Evolutionary conservation across 2,888 invertebrate species (phyloP), one percentile per base, ranked within the genome.

Genomic region (Leucophenga maculata): DNA sequence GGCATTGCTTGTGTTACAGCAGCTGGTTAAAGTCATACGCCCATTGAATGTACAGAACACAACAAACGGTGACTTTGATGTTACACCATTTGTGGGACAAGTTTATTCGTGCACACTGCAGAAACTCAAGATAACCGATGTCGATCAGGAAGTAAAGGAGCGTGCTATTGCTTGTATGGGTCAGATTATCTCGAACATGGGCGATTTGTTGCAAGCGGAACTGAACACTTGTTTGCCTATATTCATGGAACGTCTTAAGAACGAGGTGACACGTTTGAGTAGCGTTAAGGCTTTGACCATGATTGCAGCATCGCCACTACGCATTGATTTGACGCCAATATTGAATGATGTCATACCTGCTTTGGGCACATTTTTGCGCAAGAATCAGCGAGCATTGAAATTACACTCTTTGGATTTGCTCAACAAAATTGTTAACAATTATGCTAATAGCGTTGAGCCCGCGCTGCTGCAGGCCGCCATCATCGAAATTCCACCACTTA

Each of bases 81-180:
- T 96, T 76, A 91, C 91, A 3, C 92, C 93, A n/a, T 94, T 94
- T 87, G 93, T 96, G 22, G 91, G 91, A 14, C 92, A 93, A 69
- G 93, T 95, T 86, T 98, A 98, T 88, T 91, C 92, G 71, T 95
- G 95, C 82, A 96, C 97, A 0, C 89, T 97, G 77, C 92, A 94
- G 71, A 92, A 97, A 70, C 90, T 99, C 50, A 94, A 94, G 82
- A 96, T 98, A 44, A 95, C 98, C 0, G 99, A 99, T 87, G 97
- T 99, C 85, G 99, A 99, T 90, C 99, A 99, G 88, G 99, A 99
- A 89, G 99, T 99, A 0, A 99, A 99, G 88, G 99, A 99, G 86
- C 92, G 97, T 26, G 98, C 99, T 11, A 99, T 99, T 74, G 95
- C 97, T 0, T 97, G 98, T 82, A 96, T 97, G 94, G 97, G 98